A percentile compares a stretch with the other conserved stretches of the same genome.
Evolutionary conservation across 2,888 invertebrate genomes (phyloP).

Genomic region (Melieria picta): DNA sequence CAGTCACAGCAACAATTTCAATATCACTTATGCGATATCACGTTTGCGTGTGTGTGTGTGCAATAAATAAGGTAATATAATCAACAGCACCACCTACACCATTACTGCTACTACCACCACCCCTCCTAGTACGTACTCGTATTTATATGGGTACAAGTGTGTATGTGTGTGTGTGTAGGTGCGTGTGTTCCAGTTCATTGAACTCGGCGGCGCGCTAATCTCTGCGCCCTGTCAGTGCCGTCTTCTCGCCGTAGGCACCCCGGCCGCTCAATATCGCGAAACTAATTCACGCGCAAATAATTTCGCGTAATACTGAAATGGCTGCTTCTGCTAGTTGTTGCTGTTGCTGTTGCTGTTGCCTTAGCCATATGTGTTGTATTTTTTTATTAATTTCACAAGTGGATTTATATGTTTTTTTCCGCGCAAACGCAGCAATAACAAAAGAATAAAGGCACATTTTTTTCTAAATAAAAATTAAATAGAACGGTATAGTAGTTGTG

Average conservation of each 20-base stretch:
- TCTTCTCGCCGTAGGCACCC: too few relatives aligned
- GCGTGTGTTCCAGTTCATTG: neutral
- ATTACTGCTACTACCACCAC: neutral
- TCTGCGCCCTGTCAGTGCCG: too few relatives aligned
- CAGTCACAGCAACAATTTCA: too few relatives aligned
- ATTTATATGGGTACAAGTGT: too few relatives aligned
- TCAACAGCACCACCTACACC: neutral
- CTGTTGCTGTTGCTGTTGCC: too few relatives aligned
- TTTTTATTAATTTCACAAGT: neutral
- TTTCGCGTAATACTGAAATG: too few relatives aligned
- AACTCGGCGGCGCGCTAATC: too few relatives aligned
- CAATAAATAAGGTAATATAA: neutral
- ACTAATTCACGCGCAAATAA: neutral
- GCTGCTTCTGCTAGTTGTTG: too few relatives aligned
- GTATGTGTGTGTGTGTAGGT: neutral
- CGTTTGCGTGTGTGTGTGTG: neutral
- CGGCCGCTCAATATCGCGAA: too few relatives aligned
- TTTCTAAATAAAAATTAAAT: neutral
- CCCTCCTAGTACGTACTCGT: neutral
- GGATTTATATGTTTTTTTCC: too few relatives aligned
- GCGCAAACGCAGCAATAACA: too few relatives aligned
- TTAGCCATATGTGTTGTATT: neutral
- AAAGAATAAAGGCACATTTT: neutral
- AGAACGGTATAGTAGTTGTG: neutral
- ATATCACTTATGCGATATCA: too few relatives aligned